A percentile compares a stretch with the other conserved stretches of the same genome.
Conservation (phyloP, 2,797 vertebrate species). For the Gallinago stenura region DNA sequence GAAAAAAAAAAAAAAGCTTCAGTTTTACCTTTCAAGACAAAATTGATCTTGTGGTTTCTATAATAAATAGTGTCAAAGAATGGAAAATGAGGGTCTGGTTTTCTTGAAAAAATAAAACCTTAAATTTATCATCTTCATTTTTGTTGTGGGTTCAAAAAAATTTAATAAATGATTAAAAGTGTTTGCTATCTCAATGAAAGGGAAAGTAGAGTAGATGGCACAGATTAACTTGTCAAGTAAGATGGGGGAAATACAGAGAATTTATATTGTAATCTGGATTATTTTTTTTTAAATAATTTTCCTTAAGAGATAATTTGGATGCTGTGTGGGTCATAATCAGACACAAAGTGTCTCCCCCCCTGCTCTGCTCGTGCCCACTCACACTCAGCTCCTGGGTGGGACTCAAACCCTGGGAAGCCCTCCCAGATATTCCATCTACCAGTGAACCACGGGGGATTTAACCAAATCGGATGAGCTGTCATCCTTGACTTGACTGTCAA, state of each 20-base stretch:
- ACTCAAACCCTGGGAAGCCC: neutral
- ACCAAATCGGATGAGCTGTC: neutral
- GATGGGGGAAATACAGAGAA: neutral
- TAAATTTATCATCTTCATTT: neutral
- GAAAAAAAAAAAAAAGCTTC: neutral
- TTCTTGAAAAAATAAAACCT: neutral
- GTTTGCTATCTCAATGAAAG: neutral
- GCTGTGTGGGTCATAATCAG: accelerated
- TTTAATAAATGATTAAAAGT: neutral
- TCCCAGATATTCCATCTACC: neutral
- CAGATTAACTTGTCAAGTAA: neutral
- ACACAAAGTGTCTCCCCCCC: neutral
- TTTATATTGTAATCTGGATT: neutral
- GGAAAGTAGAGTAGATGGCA: neutral
- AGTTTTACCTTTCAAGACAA: neutral
- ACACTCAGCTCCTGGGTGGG: neutral
- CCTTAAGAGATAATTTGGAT: neutral
- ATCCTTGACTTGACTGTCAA: neutral
- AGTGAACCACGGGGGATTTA: neutral
- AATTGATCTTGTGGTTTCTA: neutral
- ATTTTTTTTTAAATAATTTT: neutral
- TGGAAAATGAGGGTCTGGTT: neutral
- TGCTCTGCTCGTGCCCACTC: neutral
- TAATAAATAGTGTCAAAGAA: neutral
- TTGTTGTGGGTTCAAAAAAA: neutral